Conservation (phyloP, 2,888 invertebrate species). For the Chelonus formosanus region DNA sequence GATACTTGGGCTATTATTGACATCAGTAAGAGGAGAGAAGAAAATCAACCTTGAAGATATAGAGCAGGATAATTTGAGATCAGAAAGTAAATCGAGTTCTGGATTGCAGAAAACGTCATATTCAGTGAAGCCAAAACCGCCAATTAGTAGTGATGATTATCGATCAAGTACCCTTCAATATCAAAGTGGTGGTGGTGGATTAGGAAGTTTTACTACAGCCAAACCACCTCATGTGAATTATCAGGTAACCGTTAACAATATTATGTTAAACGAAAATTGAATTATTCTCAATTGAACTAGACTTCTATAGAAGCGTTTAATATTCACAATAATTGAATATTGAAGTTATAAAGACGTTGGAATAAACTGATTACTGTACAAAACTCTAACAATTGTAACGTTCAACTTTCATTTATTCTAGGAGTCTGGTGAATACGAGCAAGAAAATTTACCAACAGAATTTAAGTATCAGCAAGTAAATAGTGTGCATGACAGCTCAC, state of each 20-base stretch:
- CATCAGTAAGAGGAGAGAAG: conserved; percentile 66
- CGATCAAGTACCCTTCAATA: conserved; percentile 37
- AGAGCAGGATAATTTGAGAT: conserved; percentile 75
- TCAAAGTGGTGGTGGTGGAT: conserved; percentile 36
- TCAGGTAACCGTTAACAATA: conserved; percentile 26
- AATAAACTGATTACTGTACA: too few relatives aligned
- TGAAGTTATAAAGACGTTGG: too few relatives aligned
- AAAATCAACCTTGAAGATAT: conserved; percentile 79
- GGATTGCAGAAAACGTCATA: conserved; percentile 46
- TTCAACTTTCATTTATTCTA: too few relatives aligned
- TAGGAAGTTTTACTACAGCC: conserved; percentile 32
- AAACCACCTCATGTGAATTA: conserved; percentile 43
- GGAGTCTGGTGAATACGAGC: conserved; percentile 39
- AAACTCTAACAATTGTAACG: too few relatives aligned
- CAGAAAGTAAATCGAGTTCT: conserved; percentile 66
- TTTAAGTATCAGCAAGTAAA: conserved; percentile 45
- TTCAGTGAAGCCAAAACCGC: conserved; percentile 43
- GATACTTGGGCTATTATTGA: conserved; percentile 47
- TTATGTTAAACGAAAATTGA: too few relatives aligned
- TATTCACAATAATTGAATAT: not conserved
- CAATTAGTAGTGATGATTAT: conserved; percentile 39
- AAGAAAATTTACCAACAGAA: conserved; percentile 45
- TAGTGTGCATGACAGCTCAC: conserved; percentile 22
- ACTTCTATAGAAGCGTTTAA: too few relatives aligned
- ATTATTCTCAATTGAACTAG: too few relatives aligned